phyloP scores from a whole-genome alignment of 2,888 invertebrate species.

The Scrobipalpa atriplicella region DNA sequence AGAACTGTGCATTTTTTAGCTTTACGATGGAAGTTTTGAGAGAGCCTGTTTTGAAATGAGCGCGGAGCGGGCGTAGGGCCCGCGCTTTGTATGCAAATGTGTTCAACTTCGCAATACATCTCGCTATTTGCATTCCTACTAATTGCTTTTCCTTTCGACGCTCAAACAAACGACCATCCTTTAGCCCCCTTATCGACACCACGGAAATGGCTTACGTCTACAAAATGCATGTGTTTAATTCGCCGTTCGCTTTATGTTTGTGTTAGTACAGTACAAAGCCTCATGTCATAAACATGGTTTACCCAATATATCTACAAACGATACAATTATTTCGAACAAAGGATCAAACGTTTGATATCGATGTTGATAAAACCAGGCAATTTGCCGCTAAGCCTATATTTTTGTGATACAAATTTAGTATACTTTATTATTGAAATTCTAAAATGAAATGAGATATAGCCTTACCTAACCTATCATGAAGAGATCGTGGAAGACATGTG shows the following conservation, averaged over 20 bases:
- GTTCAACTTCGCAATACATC: conserved; percentile 69
- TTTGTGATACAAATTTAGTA: not conserved
- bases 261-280: not conserved
- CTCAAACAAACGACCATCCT: conserved; percentile 55
- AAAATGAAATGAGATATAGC: too few relatives aligned
- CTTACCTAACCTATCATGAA: too few relatives aligned
- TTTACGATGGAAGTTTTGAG: conserved; percentile 58
- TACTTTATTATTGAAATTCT: not conserved
- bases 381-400: not conserved
- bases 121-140: conserved; percentile 72
- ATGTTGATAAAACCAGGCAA: conserved; percentile 5
- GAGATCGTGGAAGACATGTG: too few relatives aligned
- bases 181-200: conserved; percentile 53
- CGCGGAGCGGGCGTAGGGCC: conserved; percentile 42
- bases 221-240: not conserved
- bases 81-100: conserved; percentile 73
- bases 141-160: conserved; percentile 77
- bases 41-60: conserved; percentile 55
- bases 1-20: conserved; percentile 51
- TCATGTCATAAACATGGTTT: not conserved
- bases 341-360: not conserved
- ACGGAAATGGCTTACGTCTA: conserved; percentile 34
- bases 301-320: not conserved
- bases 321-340: not conserved
- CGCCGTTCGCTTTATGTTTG: not conserved